Conservation (phyloP, 2,888 invertebrate species). For the Enchytraeus crypticus region DNA sequence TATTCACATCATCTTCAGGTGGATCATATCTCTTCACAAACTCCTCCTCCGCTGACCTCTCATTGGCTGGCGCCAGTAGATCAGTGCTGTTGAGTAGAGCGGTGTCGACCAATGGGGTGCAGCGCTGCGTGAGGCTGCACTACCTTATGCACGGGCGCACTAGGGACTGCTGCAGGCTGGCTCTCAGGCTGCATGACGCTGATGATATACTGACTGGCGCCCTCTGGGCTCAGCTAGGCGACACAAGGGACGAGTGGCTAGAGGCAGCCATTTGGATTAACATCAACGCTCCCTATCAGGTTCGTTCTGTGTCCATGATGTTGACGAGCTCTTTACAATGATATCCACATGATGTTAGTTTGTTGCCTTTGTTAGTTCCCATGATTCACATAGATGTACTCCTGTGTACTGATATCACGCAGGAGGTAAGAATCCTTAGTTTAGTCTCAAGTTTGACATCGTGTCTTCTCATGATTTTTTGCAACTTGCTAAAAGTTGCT, state of each 20-base stretch:
- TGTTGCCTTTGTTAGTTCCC: too few relatives aligned
- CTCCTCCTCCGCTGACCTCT: not conserved
- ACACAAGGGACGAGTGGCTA: slow-evolving; percentile 14
- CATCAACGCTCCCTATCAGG: slow-evolving; percentile 15
- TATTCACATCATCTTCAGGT: slow-evolving; percentile 8
- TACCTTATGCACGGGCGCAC: slow-evolving; percentile 19
- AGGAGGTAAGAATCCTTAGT: too few relatives aligned
- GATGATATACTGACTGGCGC: slow-evolving; percentile 18
- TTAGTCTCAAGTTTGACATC: too few relatives aligned
- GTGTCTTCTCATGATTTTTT: too few relatives aligned
- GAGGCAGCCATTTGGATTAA: slow-evolving; percentile 12
- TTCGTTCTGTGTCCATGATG: not conserved
- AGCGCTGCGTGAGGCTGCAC: slow-evolving; percentile 20
- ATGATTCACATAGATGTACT: too few relatives aligned
- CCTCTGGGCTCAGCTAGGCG: slow-evolving; percentile 19
- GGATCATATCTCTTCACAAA: slow-evolving; percentile 22
- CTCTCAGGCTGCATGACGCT: slow-evolving; percentile 13
- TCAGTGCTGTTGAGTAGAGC: slow-evolving; percentile 15
- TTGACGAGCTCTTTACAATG: too few relatives aligned
- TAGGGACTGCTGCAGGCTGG: slow-evolving; percentile 18
- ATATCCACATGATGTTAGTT: too few relatives aligned
- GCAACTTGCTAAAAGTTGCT: too few relatives aligned
- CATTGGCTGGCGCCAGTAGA: not conserved
- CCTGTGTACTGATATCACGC: too few relatives aligned
- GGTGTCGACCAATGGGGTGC: too few relatives aligned